Conservation (phyloP, 2,113 vertebrate genomes). For the Opisthocomus hoazin region DNA sequence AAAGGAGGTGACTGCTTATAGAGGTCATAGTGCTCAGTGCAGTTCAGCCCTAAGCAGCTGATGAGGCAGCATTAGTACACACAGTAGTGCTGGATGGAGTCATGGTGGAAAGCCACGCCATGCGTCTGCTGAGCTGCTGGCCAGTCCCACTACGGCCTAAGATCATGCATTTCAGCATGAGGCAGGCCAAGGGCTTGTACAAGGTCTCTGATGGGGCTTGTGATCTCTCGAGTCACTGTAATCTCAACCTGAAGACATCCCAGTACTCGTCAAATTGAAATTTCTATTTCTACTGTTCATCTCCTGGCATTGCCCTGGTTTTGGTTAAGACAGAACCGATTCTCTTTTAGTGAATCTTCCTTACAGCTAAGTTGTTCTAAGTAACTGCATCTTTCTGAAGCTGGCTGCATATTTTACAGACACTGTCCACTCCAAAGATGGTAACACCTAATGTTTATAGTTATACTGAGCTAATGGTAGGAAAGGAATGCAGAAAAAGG, state of each 20-base stretch:
- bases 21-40: neutral
- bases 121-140: neutral
- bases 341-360: no score
- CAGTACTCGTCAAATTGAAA: neutral
- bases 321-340: no score
- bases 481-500: no score
- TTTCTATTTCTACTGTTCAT: neutral
- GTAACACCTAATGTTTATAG: no score
- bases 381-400: no score
- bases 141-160: neutral
- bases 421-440: no score
- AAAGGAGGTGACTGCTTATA: neutral
- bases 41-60: neutral
- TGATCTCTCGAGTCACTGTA: neutral
- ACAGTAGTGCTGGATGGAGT: neutral
- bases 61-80: neutral
- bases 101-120: neutral
- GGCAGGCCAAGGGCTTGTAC: neutral
- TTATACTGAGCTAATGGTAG: no score
- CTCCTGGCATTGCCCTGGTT: no score
- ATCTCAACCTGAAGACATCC: neutral
- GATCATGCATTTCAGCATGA: accelerated
- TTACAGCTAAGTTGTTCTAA: no score
- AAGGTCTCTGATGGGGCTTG: neutral
- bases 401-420: no score